Evolutionary conservation across 1,140 invertebrate species (phyloP).

Genomic region (Bombus impatiens): DNA sequence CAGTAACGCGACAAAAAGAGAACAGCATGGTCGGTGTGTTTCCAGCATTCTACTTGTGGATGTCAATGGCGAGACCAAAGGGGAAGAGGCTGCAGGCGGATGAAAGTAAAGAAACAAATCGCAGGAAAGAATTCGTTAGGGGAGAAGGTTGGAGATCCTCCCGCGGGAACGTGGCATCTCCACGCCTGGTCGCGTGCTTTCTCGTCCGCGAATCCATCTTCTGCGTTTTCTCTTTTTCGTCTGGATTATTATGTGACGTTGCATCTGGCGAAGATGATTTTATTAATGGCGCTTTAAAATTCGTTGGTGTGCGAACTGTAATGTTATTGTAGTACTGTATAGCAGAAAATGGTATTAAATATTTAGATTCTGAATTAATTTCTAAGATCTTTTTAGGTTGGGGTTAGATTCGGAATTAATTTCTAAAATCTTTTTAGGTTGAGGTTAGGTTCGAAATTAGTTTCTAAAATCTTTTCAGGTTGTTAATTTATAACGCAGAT

Average conservation of each 20-base stretch:
- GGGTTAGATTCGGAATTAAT: background rate
- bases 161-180: slow-evolving; percentile 3
- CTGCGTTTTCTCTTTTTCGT: background rate
- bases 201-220: background rate
- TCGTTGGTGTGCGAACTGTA: background rate
- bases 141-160: background rate
- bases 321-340: background rate
- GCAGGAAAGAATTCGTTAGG: slow-evolving; percentile 31
- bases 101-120: slow-evolving; percentile 34
- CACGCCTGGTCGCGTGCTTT: slow-evolving; percentile 8
- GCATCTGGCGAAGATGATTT: background rate
- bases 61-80: slow-evolving; percentile 12
- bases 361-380: background rate
- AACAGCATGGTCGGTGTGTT: background rate
- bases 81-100: background rate
- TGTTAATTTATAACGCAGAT: background rate
- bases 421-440: background rate
- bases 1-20: slow-evolving; percentile 16
- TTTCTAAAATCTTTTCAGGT: background rate
- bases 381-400: accelerated
- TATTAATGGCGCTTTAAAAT: background rate
- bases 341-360: too few relatives aligned
- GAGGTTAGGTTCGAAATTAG: accelerated
- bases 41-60: slow-evolving; percentile 14
- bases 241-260: background rate